Base-by-base conservation (phyloP, 2,888 invertebrate genomes). In the Heteropelma amictum region DNA sequence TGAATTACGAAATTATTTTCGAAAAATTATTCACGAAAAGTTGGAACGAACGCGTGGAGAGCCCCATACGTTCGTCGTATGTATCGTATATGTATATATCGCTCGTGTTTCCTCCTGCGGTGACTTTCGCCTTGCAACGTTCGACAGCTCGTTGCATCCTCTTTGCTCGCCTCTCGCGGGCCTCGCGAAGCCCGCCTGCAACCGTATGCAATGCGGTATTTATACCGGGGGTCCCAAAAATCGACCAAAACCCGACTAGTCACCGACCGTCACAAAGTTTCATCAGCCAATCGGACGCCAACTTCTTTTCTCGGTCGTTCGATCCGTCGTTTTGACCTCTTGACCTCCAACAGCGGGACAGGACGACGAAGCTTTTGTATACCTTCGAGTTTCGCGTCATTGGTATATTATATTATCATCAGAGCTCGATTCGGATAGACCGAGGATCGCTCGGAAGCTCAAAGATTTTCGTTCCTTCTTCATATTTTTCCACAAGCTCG, bases 311-410 rank as follows among this genome's bases (percentile, higher is more conserved):
- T 68, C 60, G 35, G 45, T 67, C 67, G 23, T 12, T 54, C 54
- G 60, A 53, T 64, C 64, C n/a, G n/a, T 64, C 35, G 21, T 45
- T 61, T 56, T 68, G 68, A 72, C 72, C 67, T 61, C 61, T 72
- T 47, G 72, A 28, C 60, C 61, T 38, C 14, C 33, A 45, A 42
- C 45, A 19, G 8, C 23, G 23, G 51, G 54, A 72, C 51, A 58
- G 51, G 56, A 23, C 19, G 71, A 72, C 58, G 58, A 58, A 65
- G 40, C 35, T 54, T 26, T 26, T 2, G 17, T 17, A 8, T 4
- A 17, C 38, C 38, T 8, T 3, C 14, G 8, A 3, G 21, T 3
- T 17, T 14, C 17, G 14, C 1, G 8, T 14, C 51, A 51, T 30
- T 49, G 7, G 49, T n/a, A n/a, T n/a, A n/a, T n/a, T n/a, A n/a